Percentiles rank a stretch among this genome's conserved stretches.
Conservation (phyloP, 2,113 vertebrate species). For the Pitta sordida region DNA sequence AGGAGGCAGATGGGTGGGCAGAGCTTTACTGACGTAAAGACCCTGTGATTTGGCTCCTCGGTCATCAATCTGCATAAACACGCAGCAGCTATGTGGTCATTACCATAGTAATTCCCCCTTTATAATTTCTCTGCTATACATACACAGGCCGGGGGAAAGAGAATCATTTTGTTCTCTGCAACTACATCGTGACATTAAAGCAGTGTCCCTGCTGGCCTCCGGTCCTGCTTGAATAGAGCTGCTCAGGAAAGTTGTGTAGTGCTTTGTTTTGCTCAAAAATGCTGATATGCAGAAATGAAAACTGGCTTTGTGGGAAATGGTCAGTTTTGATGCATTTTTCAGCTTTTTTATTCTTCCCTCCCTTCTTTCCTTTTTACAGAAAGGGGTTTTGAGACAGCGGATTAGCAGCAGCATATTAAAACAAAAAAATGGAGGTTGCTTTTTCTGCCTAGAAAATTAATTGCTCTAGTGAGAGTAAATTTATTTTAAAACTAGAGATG, state of each 20-base stretch:
- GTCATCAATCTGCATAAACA: constrained; percentile 30
- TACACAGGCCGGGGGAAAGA: not conserved
- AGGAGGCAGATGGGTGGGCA: not conserved
- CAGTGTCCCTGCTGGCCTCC: constrained; percentile 14
- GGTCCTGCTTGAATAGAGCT: constrained; percentile 24
- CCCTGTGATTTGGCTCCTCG: not conserved
- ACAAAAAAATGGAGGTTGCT: not conserved
- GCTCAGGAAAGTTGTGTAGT: constrained; percentile 39
- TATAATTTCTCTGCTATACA: not conserved
- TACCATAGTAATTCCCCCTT: constrained; percentile 12
- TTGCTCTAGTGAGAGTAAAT: not conserved
- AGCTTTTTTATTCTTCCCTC: not conserved
- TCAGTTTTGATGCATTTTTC: constrained; percentile 38
- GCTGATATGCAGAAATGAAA: constrained; percentile 14
- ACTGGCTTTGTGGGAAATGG: constrained; percentile 40
- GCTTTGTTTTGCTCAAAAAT: constrained; percentile 7
- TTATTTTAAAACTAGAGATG: not conserved
- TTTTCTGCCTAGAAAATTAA: constrained; percentile 40
- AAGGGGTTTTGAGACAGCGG: not conserved
- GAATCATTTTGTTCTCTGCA: constrained; percentile 30
- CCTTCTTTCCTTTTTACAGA: not conserved
- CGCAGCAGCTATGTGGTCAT: not conserved
- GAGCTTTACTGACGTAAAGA: not conserved
- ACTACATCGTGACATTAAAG: constrained; percentile 29
- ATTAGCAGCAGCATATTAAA: not conserved